Evolutionary conservation across 2,113 vertebrate species (phyloP).

Genomic region (Gambusia affinis): DNA sequence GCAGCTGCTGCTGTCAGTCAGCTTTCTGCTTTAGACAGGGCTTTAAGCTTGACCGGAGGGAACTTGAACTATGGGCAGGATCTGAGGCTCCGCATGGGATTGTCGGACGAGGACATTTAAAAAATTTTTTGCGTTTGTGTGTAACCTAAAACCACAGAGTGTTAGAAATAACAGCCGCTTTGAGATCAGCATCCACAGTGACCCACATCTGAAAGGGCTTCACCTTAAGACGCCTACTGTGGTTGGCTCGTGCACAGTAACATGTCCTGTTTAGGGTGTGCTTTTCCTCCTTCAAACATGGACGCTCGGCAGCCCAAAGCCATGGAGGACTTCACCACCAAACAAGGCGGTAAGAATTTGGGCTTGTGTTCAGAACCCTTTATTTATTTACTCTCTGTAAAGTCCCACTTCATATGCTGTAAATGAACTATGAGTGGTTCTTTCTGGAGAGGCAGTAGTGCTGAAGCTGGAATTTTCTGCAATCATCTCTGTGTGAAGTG

Average conservation of each 20-base stretch:
- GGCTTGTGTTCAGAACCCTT: neutral
- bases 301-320: slow-evolving; percentile 30
- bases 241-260: neutral
- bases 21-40: neutral
- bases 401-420: neutral
- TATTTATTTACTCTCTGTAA: neutral
- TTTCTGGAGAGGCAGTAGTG: neutral
- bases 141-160: slow-evolving; percentile 45
- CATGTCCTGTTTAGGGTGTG: neutral
- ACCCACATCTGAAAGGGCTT: slow-evolving; percentile 28
- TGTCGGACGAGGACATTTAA: slow-evolving; percentile 32
- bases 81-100: slow-evolving; percentile 6
- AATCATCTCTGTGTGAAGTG: neutral
- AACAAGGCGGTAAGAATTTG: slow-evolving; percentile 49
- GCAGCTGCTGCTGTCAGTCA: slow-evolving; percentile 69
- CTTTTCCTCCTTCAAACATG: slow-evolving; percentile 36
- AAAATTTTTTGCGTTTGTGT: slow-evolving; percentile 26
- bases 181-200: slow-evolving; percentile 19
- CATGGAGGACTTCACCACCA: slow-evolving; percentile 31
- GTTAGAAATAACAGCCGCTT: neutral
- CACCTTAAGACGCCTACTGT: neutral
- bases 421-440: neutral
- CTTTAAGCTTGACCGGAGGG: slow-evolving; percentile 1
- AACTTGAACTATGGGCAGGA: slow-evolving; percentile 18
- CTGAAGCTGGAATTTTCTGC: neutral